Percentiles rank a stretch among this genome's conserved stretches.
Conservation (phyloP, 2,888 invertebrate species). For the Rhingia campestris region DNA sequence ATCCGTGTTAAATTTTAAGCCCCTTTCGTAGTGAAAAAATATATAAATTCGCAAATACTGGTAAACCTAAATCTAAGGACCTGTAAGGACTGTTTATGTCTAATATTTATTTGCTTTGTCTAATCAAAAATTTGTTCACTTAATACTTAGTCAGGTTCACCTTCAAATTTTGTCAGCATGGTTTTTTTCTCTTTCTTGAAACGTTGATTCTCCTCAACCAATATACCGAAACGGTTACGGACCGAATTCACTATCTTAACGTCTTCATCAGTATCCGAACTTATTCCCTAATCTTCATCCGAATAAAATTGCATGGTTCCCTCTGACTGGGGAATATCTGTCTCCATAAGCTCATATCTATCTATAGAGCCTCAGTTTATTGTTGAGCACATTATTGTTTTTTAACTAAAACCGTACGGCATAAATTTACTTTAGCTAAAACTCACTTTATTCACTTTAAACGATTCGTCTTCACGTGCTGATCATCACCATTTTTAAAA, state of each 20-base stretch:
- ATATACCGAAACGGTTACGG: constrained; percentile 74
- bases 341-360: constrained; percentile 44
- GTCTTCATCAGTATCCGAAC: constrained; percentile 76
- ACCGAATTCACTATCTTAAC: constrained; percentile 76
- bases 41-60: too few relatives aligned
- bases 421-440: too few relatives aligned
- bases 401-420: constrained; percentile 36
- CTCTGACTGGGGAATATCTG: constrained; percentile 41
- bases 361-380: constrained; percentile 46
- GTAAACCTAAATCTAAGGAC: too few relatives aligned
- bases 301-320: constrained; percentile 30
- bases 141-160: constrained; percentile 54
- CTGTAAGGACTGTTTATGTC: too few relatives aligned
- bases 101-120: too few relatives aligned
- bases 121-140: background rate
- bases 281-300: constrained; percentile 73
- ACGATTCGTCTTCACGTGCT: too few relatives aligned
- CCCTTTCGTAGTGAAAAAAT: too few relatives aligned
- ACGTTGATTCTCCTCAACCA: constrained; percentile 74
- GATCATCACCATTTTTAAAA: too few relatives aligned
- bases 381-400: constrained; percentile 24
- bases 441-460: too few relatives aligned
- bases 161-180: constrained; percentile 74
- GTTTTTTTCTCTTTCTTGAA: constrained; percentile 72
- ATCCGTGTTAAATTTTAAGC: too few relatives aligned